Evolutionary conservation across 2,797 vertebrate species (phyloP).

Genomic region (Poeciliopsis turneri): DNA sequence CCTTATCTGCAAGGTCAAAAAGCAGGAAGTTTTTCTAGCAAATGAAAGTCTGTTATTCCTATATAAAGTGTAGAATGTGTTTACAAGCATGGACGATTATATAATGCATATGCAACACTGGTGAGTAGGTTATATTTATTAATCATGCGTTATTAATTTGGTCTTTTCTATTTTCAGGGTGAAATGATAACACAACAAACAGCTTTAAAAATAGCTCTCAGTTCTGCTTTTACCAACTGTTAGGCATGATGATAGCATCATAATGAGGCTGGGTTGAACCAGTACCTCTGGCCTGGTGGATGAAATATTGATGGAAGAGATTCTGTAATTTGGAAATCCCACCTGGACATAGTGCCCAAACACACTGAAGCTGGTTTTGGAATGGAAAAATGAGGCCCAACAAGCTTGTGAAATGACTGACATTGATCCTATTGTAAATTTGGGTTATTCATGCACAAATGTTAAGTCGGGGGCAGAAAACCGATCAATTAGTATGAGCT

Average conservation of each 20-base stretch:
- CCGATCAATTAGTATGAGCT: neutral
- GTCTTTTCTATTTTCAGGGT: neutral
- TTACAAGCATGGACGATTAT: neutral
- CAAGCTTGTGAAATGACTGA: neutral
- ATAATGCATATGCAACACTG: neutral
- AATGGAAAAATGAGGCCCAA: neutral
- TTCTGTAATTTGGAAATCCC: neutral
- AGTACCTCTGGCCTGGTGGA: neutral
- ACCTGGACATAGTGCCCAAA: neutral
- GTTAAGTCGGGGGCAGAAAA: neutral
- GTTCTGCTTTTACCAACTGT: neutral
- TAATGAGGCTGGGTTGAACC: neutral
- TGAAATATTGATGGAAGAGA: neutral
- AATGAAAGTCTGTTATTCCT: neutral
- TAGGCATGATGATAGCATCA: neutral
- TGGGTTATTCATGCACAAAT: neutral
- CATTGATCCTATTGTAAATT: neutral
- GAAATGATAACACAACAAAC: neutral
- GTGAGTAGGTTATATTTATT: neutral
- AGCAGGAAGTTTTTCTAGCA: slow-evolving; percentile 1
- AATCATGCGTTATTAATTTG: neutral
- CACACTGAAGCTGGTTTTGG: neutral
- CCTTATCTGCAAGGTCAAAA: slow-evolving; percentile 16
- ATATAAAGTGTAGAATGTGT: neutral
- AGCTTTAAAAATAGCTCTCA: neutral